Base-by-base conservation (phyloP, 2,797 vertebrate species). In the Vultur gryphus region DNA sequence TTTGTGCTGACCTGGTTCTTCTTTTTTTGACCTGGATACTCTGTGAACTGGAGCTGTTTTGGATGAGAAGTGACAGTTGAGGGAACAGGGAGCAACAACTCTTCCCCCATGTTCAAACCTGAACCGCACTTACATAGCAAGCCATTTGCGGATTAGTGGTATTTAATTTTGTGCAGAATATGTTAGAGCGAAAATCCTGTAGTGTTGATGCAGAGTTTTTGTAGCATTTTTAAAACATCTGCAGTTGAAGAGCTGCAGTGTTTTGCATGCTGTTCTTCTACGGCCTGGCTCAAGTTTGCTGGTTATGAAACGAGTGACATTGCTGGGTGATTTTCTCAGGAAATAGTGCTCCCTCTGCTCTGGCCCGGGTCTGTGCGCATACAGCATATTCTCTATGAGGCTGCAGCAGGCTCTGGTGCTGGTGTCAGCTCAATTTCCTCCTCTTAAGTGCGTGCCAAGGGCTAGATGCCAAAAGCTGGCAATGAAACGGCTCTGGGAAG, bases 391-490 rank as follows among this genome's bases (percentile, higher is more conserved):
- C 81, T 71, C 66, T 4, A 0, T 10, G 28, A 66, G 89, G 65
- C 95, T 96, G 92, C 93, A 80, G 87, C 75, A 85, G 55, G n/a
- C 84, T 77, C 86, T 66, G 77, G 3, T 82, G 90, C 90, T 83
- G 86, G 7, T 91, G 75, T 90, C 93, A 96, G 93, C 93, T 92
- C 71, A 26, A 73, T 96, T 95, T 87, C 89, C 89, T 94, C 85
- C 55, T 62, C 80, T 52, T 48, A 25, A 70, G 62, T 41, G 35
- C 39, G 16, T 2, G 55, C 87, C 91, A 94, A 81, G 77, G 92
- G 88, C 84, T 51, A 16, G 69, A 37, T 65, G 86, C 75, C 90
- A 90, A 48, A 81, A 46, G 49, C 73, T 94, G 92, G 80, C 91
- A n/a, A 6, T 23, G 85, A 78, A 83, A 84, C 66, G 62, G 77